These are phyloP conservation scores for Liasis olivaceus DNA, from an alignment of 2,797 vertebrate species.

Conservation along the genomic window DNA sequence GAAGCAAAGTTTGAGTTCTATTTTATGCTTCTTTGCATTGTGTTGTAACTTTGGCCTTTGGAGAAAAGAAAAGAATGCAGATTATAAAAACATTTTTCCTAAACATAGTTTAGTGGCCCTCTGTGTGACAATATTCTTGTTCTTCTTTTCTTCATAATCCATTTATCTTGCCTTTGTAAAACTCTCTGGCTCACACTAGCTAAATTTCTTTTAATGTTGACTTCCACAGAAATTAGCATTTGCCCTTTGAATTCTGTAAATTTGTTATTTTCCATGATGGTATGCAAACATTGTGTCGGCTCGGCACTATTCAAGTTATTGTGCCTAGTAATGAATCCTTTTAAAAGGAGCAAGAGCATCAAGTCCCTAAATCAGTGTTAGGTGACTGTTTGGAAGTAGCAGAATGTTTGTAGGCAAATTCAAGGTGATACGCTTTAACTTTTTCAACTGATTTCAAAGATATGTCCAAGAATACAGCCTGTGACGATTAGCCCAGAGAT, in stretches of 20 bases:
- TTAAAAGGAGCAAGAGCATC: not conserved
- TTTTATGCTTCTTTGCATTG: slow-evolving; percentile 46
- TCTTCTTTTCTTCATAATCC: slow-evolving; percentile 29
- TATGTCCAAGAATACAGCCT: slow-evolving; percentile 9
- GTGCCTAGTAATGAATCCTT: not conserved
- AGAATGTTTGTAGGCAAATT: slow-evolving; percentile 24
- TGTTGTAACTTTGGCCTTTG: slow-evolving; percentile 47
- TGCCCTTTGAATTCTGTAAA: slow-evolving; percentile 51
- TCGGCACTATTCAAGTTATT: slow-evolving; percentile 37
- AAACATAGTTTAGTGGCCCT: slow-evolving; percentile 29
- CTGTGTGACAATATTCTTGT: not conserved
- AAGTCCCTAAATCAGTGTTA: not conserved
- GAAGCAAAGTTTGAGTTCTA: slow-evolving; percentile 30
- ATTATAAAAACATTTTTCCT: slow-evolving; percentile 46
- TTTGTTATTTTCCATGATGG: slow-evolving; percentile 19
- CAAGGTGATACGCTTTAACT: slow-evolving; percentile 39
- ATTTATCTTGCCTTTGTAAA: slow-evolving; percentile 46
- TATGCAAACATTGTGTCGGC: not conserved
- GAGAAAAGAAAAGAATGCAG: slow-evolving; percentile 21
- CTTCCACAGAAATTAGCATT: slow-evolving; percentile 42
- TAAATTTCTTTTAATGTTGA: slow-evolving; percentile 41
- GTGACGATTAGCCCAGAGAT: slow-evolving; percentile 39
- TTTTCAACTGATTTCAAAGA: slow-evolving; percentile 58
- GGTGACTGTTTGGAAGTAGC: slow-evolving; percentile 4
- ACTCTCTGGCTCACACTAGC: slow-evolving; percentile 44